Evolutionary conservation across 1,140 invertebrate genomes (phyloP), one percentile per base, ranked within the genome.

Genomic region (Copidosoma floridanum): DNA sequence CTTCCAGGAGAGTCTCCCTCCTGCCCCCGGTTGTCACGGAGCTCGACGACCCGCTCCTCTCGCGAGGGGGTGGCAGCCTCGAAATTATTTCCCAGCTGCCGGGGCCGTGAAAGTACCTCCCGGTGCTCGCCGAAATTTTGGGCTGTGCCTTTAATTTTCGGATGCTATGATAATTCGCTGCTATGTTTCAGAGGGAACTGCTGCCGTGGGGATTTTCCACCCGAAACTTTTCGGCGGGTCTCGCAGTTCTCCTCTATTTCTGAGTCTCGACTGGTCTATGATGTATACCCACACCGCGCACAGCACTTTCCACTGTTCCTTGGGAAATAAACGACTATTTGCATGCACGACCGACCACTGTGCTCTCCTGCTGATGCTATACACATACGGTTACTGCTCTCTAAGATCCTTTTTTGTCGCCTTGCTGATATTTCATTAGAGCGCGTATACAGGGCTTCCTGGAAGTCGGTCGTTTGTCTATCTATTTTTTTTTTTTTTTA

Each of bases 101-200:
- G 57, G 54, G 52, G 44, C 60, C 27, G 26, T 21, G 24, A 27
- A 48, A 14, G 46, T 27, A n/a, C 24, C 23, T 23, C 44, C 16
- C 35, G 35, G 7, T 20, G 38, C 23, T 32, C 62, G 62, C 65
- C 67, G 66, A 74, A 76, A 73, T 74, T 75, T 74, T 71, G 70
- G 64, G 65, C n/a, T n/a, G n/a, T n/a, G n/a, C 72, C 74, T 74
- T 75, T 74, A 74, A 75, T n/a, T 75, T 75, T 74, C 72, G 72
- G 71, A 73, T 73, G 66, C 68, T 75, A 73, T 73, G 73, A 76
- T 75, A 74, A 75, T 75, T 75, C 71, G 71, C 41, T 70, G 70
- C 71, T 66, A 75, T 75, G 75, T 74, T 75, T 76, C 69, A 52
- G 52, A 64, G 71, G 65, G 37, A 69, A 68, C 65, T 51, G 2